These are phyloP conservation scores for Apogon talboti DNA, from an alignment of 2,797 vertebrate genomes.

Conservation along the genomic window DNA sequence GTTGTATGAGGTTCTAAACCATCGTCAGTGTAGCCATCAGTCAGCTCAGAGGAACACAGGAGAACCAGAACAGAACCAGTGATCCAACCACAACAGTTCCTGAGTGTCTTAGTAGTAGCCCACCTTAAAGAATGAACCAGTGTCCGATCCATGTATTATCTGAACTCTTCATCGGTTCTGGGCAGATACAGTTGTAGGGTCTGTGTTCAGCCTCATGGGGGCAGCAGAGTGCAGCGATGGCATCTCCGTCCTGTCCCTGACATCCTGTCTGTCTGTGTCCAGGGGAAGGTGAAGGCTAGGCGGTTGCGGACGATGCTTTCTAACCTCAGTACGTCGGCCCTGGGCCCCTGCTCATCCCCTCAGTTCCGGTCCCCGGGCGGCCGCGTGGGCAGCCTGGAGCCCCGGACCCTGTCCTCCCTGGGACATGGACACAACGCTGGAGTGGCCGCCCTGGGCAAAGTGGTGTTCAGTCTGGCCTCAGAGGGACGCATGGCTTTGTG, in stretches of 20 bases:
- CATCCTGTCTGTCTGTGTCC: constrained; percentile 5
- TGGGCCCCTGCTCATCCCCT: constrained; percentile 88
- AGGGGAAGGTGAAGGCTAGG: constrained; percentile 92
- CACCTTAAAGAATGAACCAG: too few species aligned
- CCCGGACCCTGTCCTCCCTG: constrained; percentile 79
- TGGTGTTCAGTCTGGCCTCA: constrained; percentile 91
- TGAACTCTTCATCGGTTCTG: too few species aligned
- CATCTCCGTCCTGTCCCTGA: not conserved
- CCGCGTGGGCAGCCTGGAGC: constrained; percentile 83
- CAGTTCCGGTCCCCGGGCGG: constrained; percentile 86
- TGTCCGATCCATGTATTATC: too few species aligned
- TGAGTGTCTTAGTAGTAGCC: too few species aligned
- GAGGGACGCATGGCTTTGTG: constrained; percentile 93
- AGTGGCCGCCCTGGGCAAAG: constrained; percentile 88
- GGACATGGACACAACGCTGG: constrained; percentile 84
- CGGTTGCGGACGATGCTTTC: constrained; percentile 89
- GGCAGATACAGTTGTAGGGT: not conserved
- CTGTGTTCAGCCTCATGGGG: constrained; percentile 55
- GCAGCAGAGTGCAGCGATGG: constrained; percentile 45
- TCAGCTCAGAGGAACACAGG: too few species aligned
- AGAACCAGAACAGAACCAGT: too few species aligned
- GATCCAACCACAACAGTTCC: too few species aligned
- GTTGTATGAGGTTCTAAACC: too few species aligned
- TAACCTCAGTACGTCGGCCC: constrained; percentile 81
- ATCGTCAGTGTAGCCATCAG: too few species aligned